Evolutionary conservation across 1,140 invertebrate genomes (phyloP), one percentile per base, ranked within the genome.

Genomic region (Diabrotica undecimpunctata): DNA sequence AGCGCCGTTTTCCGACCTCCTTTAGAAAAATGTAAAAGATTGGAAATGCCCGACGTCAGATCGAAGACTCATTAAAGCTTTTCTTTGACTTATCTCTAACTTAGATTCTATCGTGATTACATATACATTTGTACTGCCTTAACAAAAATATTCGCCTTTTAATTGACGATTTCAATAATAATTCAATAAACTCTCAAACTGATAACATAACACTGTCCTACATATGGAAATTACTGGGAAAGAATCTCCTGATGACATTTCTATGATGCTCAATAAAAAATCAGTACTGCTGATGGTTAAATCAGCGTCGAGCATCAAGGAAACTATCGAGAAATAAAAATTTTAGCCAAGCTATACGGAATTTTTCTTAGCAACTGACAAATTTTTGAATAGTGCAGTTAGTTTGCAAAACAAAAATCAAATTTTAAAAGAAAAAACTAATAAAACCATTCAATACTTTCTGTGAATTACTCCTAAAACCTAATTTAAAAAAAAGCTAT

Each of bases 81-180:
- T 58, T 61, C 25, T 39, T 64, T 57, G 35, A 37, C 69, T 69
- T 69, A 73, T 51, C 68, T 53, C 55, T 73, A 66, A 60, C 68
- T 62, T 71, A 64, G 65, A 66, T 9, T 67, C 65, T 67, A 66
- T 69, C 67, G 71, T 74, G 75, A 76, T 75, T 76, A 76, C 4
- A 25, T 25, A 25, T 70, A 76, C 67, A 72, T 77, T 77, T 77
- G 76, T 77, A 77, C 76, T 77, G 69, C 68, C 72, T 74, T 77
- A 77, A 76, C 72, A 77, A 77, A 77, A 77, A 77, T 77, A 77
- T 71, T 73, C 74, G 73, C 70, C 73, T 54, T 46, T 25, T 71
- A 68, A 70, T 72, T 72, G 74, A 75, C 73, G 73, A 70, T 66
- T 71, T 46, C 41, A 46, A 46, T 46, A 46, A 46, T 25, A 25